phyloP scores from a whole-genome alignment of 2,888 invertebrate genomes.

The Oscheius sp. region DNA sequence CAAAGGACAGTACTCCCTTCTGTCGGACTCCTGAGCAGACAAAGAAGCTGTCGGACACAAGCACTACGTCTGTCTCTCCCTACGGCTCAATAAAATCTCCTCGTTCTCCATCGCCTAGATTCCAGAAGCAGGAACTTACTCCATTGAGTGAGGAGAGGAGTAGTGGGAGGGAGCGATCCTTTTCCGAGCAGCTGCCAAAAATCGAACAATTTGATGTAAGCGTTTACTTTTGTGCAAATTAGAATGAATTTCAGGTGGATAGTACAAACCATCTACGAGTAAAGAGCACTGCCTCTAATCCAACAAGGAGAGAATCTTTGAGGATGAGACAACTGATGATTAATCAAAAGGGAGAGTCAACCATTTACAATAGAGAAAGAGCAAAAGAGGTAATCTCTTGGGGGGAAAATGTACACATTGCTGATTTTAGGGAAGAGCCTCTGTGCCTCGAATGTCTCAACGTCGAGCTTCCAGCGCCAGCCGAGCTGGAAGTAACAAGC shows the following conservation, averaged over 20 bases:
- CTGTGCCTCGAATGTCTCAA: not conserved
- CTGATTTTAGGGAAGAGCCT: constrained; percentile 1
- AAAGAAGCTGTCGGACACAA: constrained; percentile 29
- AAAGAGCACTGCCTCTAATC: constrained; percentile 28
- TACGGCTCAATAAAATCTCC: constrained; percentile 26
- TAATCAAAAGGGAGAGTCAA: constrained; percentile 19
- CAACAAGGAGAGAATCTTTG: constrained; percentile 24
- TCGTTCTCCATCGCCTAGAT: constrained; percentile 26
- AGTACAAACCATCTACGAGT: constrained; percentile 27
- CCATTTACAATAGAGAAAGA: not conserved
- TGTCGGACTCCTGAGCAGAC: constrained; percentile 32
- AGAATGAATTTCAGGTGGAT: constrained; percentile 14
- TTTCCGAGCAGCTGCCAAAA: constrained; percentile 26
- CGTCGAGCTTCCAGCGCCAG: not conserved
- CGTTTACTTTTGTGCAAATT: not conserved
- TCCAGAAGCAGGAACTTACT: constrained; percentile 18
- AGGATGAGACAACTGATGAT: constrained; percentile 11
- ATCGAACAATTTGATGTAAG: constrained; percentile 29
- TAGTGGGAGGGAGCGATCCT: constrained; percentile 25
- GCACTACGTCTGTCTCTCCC: constrained; percentile 15
- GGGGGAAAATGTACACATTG: too few relatives aligned
- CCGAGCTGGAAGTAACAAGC: not conserved
- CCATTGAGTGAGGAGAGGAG: constrained; percentile 29
- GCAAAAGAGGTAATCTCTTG: not conserved
- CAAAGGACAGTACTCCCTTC: constrained; percentile 24